A percentile compares a stretch with the other conserved stretches of the same genome.
Conservation (phyloP, 2,888 invertebrate species). For the Chelonus formosanus region DNA sequence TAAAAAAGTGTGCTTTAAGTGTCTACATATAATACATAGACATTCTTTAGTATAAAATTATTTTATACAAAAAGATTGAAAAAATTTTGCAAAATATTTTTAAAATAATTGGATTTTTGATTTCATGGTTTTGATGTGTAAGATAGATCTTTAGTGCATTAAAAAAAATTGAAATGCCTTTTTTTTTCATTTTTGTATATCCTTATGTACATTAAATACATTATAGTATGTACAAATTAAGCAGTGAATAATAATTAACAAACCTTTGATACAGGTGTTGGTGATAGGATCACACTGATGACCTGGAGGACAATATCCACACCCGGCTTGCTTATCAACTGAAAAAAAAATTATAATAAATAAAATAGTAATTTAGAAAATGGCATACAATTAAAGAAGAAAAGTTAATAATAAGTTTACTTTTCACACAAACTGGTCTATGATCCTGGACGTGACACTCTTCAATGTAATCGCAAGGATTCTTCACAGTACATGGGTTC, state of each 20-base stretch:
- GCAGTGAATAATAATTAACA: constrained; percentile 40
- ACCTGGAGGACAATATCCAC: constrained; percentile 78
- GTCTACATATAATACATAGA: not conserved
- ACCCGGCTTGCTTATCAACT: constrained; percentile 44
- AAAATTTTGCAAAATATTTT: too few relatives aligned
- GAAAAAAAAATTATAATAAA: constrained; percentile 32
- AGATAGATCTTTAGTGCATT: too few relatives aligned
- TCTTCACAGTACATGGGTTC: constrained; percentile 80
- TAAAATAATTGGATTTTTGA: too few relatives aligned
- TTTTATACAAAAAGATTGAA: too few relatives aligned
- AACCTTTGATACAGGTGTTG: constrained; percentile 86
- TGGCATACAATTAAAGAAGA: constrained; percentile 17
- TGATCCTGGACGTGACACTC: constrained; percentile 86
- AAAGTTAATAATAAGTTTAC: constrained; percentile 59
- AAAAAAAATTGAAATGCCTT: too few relatives aligned
- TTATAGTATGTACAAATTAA: constrained; percentile 51
- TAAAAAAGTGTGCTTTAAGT: constrained; percentile 1
- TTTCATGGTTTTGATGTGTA: too few relatives aligned
- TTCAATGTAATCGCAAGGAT: constrained; percentile 79
- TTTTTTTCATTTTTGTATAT: too few relatives aligned
- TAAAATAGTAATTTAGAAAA: not conserved
- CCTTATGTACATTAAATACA: too few relatives aligned
- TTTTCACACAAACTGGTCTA: constrained; percentile 84
- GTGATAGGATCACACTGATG: constrained; percentile 80
- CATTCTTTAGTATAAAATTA: too few relatives aligned